These are phyloP conservation scores for Metalampra italica DNA, from an alignment of 2,888 invertebrate species.

Conservation along the genomic window DNA sequence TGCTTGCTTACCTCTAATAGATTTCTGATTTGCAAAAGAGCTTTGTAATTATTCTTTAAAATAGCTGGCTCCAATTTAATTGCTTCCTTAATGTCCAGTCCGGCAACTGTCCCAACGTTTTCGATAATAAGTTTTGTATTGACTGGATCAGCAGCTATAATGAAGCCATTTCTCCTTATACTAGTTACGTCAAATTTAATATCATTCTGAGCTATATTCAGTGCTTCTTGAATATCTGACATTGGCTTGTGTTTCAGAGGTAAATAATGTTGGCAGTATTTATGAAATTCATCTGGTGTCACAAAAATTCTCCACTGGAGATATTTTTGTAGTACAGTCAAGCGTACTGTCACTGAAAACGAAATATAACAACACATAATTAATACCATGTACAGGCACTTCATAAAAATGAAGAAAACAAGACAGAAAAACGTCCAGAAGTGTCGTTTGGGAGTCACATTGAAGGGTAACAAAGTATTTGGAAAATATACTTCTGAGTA, in stretches of 20 bases:
- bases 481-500: no score
- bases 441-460: no score
- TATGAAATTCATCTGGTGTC: slow-evolving; percentile 49
- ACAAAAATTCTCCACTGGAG: slow-evolving; percentile 54
- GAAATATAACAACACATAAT: background rate
- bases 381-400: background rate
- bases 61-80: slow-evolving; percentile 80
- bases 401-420: background rate
- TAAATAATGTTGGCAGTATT: slow-evolving; percentile 56
- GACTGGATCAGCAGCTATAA: slow-evolving; percentile 78
- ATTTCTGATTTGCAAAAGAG: slow-evolving; percentile 73
- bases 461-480: no score
- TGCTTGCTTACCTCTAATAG: slow-evolving; percentile 62
- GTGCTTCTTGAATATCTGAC: slow-evolving; percentile 70
- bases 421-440: background rate
- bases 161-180: slow-evolving; percentile 79
- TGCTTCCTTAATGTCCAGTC: slow-evolving; percentile 73
- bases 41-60: slow-evolving; percentile 76
- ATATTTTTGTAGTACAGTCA: slow-evolving; percentile 56
- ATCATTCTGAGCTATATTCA: slow-evolving; percentile 74
- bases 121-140: slow-evolving; percentile 77
- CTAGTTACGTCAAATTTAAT: slow-evolving; percentile 73
- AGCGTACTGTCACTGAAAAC: slow-evolving; percentile 60
- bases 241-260: slow-evolving; percentile 62
- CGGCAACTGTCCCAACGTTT: slow-evolving; percentile 74